Conservation (phyloP, 2,113 vertebrate species). For the Strix uralensis region DNA sequence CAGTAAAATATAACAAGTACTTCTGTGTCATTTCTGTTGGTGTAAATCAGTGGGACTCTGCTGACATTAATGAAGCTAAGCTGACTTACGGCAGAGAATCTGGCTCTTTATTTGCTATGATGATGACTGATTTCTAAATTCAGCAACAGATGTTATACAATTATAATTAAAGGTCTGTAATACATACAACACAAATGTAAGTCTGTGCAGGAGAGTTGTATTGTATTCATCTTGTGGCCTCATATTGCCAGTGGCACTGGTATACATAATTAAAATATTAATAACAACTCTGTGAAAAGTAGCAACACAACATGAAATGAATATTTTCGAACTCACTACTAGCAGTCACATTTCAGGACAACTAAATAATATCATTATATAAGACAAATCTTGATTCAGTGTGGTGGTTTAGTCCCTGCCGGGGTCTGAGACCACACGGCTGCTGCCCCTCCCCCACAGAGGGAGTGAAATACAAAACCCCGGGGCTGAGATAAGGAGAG, state of each 20-base stretch:
- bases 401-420: no score
- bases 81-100: background rate
- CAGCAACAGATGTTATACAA: background rate
- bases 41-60: background rate
- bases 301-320: background rate
- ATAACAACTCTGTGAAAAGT: conserved; percentile 28
- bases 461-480: no score
- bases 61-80: conserved; percentile 7
- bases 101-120: background rate
- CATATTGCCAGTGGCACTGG: conserved; percentile 24
- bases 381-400: background rate
- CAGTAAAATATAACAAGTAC: conserved; percentile 12
- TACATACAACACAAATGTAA: background rate
- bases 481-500: no score
- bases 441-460: no score
- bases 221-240: conserved; percentile 24
- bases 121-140: background rate
- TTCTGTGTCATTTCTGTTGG: background rate
- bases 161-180: conserved; percentile 12
- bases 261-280: conserved; percentile 45
- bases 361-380: background rate
- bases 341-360: background rate
- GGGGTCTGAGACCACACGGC: no score
- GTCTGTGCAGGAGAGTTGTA: background rate
- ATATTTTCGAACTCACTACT: background rate